Base-by-base conservation (phyloP, 2,113 vertebrate genomes). In the Corythoichthys haematopterus region DNA sequence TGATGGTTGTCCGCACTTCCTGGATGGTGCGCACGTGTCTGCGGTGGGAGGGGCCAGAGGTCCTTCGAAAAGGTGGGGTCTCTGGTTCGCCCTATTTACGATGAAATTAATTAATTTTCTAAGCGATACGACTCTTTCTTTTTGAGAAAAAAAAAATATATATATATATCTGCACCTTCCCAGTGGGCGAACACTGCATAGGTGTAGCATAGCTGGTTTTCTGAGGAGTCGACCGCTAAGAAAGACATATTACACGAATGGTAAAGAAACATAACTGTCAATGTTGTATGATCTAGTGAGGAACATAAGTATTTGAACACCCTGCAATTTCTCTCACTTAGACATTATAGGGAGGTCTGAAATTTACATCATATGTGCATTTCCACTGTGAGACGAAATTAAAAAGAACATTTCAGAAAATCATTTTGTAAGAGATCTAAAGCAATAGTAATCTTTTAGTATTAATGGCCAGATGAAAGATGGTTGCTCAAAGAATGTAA, bases 1-100 rank as follows among this genome's bases (percentile, higher is more conserved):
- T 99, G 45, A 98, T 80, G 0, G 94, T 92, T 0, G 97, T 99
- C 35, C 95, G 94, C 50, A 98, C 96, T 74, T 99, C 96, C 20
- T 95, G 94, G 57, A 96, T 88, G n/a, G 96, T 99, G 38, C 96
- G 91, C 53, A 92, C 69, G 28, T 98, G 97, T 52, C 95, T 92
- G 66, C 85, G 94, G 61, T 94, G 83, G 47, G 91, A 80, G 9
- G 81, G 91, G 15, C 86, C 94, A 1, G 85, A 59, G 1, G 90
- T 74, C 1, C 93, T 90, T 13, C 88, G 91, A 12, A 88, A 91
- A 46, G 93, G 84, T 8, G 90, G 88, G 15, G 85, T 82, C 59
- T 80, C 88, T 0, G 80, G 69, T 15, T 90, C 89, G 0, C 75
- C 84, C 91, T 92, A 50, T n/a, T 69, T 51, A 12, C 52, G 36